These are phyloP conservation scores for Rousettus madagascariensis DNA, from an alignment of 2,797 vertebrate genomes.

Conservation along the genomic window DNA sequence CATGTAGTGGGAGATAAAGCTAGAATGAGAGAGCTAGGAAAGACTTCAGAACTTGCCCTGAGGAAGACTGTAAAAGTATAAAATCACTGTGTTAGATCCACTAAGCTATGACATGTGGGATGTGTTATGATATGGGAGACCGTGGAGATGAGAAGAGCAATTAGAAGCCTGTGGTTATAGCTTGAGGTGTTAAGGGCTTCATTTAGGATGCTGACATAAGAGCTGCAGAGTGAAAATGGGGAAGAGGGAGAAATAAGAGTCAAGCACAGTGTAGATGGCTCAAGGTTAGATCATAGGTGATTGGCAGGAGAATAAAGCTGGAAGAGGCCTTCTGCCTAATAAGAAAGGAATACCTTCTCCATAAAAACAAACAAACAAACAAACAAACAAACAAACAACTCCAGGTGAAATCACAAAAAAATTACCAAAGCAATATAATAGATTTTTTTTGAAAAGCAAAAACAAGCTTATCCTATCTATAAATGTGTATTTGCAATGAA, in stretches of 20 bases:
- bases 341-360: neutral
- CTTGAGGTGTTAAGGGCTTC: neutral
- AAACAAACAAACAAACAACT: neutral
- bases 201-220: neutral
- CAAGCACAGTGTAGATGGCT: neutral
- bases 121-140: neutral
- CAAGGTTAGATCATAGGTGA: neutral
- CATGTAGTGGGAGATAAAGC: neutral
- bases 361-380: neutral
- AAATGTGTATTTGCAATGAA: neutral
- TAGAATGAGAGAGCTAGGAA: neutral
- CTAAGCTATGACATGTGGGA: neutral
- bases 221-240: neutral
- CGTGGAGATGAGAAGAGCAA: neutral
- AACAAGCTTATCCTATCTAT: neutral
- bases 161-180: neutral
- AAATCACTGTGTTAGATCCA: neutral
- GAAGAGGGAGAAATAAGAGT: neutral
- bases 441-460: neutral
- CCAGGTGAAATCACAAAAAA: neutral
- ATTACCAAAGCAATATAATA: neutral
- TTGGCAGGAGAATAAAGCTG: neutral
- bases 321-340: neutral
- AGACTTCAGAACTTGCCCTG: neutral
- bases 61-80: neutral